Base-by-base conservation (phyloP, 2,888 invertebrate species). In the Bombylius major region DNA sequence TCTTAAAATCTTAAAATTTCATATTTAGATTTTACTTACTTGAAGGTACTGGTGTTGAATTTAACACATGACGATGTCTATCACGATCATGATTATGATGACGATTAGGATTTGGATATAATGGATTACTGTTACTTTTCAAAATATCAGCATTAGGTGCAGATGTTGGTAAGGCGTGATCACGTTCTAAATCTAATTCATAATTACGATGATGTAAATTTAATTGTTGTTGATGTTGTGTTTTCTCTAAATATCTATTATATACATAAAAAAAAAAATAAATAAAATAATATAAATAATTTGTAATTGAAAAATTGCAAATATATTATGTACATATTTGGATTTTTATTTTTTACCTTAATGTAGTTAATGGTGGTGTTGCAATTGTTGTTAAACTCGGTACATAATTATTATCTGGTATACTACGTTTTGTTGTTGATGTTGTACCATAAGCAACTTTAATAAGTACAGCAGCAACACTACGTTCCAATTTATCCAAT, bases 101-200 rank as follows among this genome's bases (percentile, higher is more conserved):
- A 36, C 79, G 73, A 69, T 80, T 84, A 36, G 86, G 86, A 76
- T 86, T 86, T 62, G 84, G 84, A 71, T 86, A 84, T 56, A 85
- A 81, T 60, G 84, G 83, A 70, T 86, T 85, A 72, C 83, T 84
- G 73, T 86, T 84, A 67, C 86, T 84, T 74, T 86, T 85, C 68
- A 86, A 77, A 64, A 86, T 85, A 72, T 86, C 86, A n/a, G 86
- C 86, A 65, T 85, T 85, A 58, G 86, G 86, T 55, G 86, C 86
- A 57, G 84, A 84, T 61, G 86, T 86, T 23, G 86, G 86, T 67
- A 86, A 69, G 49, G 82, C 85, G 72, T 86, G 86, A 72, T 86
- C 86, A 62, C 83, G 77, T 71, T 86, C 86, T 71, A 86, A 67
- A 70, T 86, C 86, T 51, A 79, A 76, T 66, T 86, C 86, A 76